phyloP scores from a whole-genome alignment of 1,140 invertebrate genomes.

The Colletes latitarsis region DNA sequence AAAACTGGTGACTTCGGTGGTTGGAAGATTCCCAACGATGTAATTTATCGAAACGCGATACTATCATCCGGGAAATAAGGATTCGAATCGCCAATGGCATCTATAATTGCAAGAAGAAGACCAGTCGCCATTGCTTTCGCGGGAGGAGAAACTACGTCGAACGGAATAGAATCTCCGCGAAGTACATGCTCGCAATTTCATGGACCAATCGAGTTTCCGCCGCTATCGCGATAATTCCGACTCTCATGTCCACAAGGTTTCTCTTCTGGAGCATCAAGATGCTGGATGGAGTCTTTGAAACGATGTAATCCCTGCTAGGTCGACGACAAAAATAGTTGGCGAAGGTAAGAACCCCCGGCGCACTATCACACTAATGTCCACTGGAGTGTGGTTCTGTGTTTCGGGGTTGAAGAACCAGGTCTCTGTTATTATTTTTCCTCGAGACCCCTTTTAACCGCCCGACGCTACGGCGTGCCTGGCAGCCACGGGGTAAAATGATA shows the following conservation, averaged over 20 bases:
- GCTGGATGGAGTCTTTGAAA: conserved; percentile 9
- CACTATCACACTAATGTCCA: conserved; percentile 54
- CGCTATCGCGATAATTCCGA: conserved; percentile 12
- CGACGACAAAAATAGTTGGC: conserved; percentile 10
- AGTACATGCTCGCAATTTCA: neutral
- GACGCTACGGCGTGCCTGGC: neutral
- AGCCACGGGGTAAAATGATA: conserved; percentile 62
- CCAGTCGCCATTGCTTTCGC: too few species aligned
- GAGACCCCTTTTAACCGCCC: conserved; percentile 32
- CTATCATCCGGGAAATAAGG: too few species aligned
- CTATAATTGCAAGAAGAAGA: too few species aligned
- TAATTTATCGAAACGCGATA: too few species aligned
- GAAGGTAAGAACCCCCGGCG: conserved; percentile 2
- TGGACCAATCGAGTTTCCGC: neutral
- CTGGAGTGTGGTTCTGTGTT: conserved; percentile 56
- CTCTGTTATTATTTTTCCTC: conserved; percentile 63
- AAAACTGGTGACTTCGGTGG: too few species aligned
- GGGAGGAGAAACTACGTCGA: too few species aligned
- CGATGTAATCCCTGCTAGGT: conserved; percentile 23
- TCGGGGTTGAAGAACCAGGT: conserved; percentile 30
- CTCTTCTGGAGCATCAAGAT: neutral
- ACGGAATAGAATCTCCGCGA: neutral
- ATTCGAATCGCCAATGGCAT: neutral
- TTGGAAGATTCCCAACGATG: too few species aligned
- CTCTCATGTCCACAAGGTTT: conserved; percentile 7